Percentiles rank a stretch among this genome's conserved stretches.
Evolutionary conservation across 2,888 invertebrate species (phyloP).

Genomic region (Bhutanitis thaidina): DNA sequence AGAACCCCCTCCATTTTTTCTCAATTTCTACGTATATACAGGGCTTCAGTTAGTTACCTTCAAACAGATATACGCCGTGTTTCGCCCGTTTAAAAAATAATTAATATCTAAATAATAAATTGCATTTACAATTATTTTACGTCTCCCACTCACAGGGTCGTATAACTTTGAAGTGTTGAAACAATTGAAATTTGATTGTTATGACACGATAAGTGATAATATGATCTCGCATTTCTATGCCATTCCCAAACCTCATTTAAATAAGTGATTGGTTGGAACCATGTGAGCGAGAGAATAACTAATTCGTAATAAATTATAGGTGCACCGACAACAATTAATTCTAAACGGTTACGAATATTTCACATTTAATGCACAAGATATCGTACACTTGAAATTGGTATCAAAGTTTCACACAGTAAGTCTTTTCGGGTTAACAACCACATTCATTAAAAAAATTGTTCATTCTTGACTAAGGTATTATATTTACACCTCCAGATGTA

Average conservation of each 20-base stretch:
- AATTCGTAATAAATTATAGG: conserved; percentile 55
- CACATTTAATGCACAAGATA: conserved; percentile 52
- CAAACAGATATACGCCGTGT: conserved; percentile 46
- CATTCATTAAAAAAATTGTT: conserved; percentile 44
- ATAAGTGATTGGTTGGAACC: too few relatives aligned
- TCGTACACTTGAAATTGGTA: conserved; percentile 36
- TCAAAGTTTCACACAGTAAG: conserved; percentile 22
- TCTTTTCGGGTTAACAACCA: conserved; percentile 21
- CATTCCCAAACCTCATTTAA: too few relatives aligned
- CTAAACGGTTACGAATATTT: conserved; percentile 51
- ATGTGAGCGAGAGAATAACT: conserved; percentile 48
- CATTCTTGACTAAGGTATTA: conserved; percentile 64
- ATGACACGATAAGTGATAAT: neutral
- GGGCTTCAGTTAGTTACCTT: conserved; percentile 50
- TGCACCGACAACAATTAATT: conserved; percentile 48
- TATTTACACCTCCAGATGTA: conserved; percentile 68
- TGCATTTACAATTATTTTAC: conserved; percentile 43
- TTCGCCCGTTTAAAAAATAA: conserved; percentile 62
- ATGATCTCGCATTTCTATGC: too few relatives aligned
- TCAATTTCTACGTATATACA: conserved; percentile 68
- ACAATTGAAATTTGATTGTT: neutral
- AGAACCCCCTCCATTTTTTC: conserved; percentile 33
- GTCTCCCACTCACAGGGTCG: conserved; percentile 48
- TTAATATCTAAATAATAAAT: conserved; percentile 59
- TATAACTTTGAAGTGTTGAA: too few relatives aligned